Base-by-base conservation (phyloP, 2,113 vertebrate species). In the Notothenia coriiceps region DNA sequence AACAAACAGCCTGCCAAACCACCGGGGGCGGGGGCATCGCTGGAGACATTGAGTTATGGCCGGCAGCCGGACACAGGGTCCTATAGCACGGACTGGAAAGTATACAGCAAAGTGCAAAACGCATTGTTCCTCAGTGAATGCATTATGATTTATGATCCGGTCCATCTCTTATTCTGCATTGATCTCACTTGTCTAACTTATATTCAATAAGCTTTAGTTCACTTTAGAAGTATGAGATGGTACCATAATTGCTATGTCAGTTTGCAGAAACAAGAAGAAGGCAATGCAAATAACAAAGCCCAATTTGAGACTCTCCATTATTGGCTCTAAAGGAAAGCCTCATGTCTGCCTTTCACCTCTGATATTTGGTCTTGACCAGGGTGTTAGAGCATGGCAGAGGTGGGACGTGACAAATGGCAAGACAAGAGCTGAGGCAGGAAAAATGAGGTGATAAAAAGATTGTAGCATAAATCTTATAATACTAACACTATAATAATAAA, bases 1-100 rank as follows among this genome's bases (percentile, higher is more conserved):
- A 82, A 82, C 79, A 91, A 89, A 88, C 83, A 78, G 61, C 49
- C 81, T 63, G 82, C 72, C 65, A 81, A 77, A 66, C 67, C 77
- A 43, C 52, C 10, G 35, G 70, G 55, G 74, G n/a, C 25, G 40
- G 15, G 63, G 71, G 50, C 52, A 20, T 6, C 7, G 69, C 56
- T 47, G 63, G 46, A 70, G 83, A 74, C 81, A 66, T 35, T 79
- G 61, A 66, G 65, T 43, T 59, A 29, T 33, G 51, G 76, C 62
- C 70, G 84, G 84, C 80, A 86, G 83, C 83, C 82, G 86, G 79
- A 82, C 72, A 74, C 47, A 17, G 22, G 2, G 29, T 25, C 65
- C 22, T 64, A 54, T 47, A 50, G 61, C 44, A 18, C 11, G 0
- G 59, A 61, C 20, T 35, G 13, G 66, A 46, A 46, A 62, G 62